These are phyloP conservation scores for Pygoscelis adeliae DNA, from an alignment of 2,113 vertebrate genomes.

Conservation along the genomic window DNA sequence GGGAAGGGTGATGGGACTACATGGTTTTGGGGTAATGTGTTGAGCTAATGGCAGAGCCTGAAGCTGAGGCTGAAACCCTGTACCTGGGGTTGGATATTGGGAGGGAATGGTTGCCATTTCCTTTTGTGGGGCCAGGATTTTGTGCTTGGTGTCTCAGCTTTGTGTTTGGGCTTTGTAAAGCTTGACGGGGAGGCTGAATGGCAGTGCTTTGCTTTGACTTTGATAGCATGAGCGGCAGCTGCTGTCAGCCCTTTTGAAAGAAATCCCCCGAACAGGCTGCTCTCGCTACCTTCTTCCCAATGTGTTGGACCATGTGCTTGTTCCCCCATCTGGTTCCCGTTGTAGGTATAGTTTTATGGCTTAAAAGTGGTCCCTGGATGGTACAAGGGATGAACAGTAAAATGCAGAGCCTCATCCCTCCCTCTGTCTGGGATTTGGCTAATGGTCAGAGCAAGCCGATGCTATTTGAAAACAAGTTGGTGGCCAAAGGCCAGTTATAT, in stretches of 20 bases:
- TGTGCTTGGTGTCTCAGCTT: neutral
- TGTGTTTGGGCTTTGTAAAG: neutral
- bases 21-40: neutral
- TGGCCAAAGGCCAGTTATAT: neutral
- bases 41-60: neutral
- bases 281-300: neutral
- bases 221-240: neutral
- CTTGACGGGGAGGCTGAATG: neutral
- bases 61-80: neutral
- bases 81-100: neutral
- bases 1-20: neutral
- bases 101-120: neutral
- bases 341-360: neutral
- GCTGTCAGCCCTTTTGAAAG: neutral
- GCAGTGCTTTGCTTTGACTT: accelerated
- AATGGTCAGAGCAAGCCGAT: neutral
- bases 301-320: neutral
- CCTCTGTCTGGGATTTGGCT: neutral
- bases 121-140: neutral
- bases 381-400: neutral
- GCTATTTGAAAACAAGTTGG: neutral
- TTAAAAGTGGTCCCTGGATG: neutral
- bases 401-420: neutral
- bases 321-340: neutral
- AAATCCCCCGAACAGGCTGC: neutral